Conservation (phyloP, 2,888 invertebrate genomes). For the Nysson spinosus region DNA sequence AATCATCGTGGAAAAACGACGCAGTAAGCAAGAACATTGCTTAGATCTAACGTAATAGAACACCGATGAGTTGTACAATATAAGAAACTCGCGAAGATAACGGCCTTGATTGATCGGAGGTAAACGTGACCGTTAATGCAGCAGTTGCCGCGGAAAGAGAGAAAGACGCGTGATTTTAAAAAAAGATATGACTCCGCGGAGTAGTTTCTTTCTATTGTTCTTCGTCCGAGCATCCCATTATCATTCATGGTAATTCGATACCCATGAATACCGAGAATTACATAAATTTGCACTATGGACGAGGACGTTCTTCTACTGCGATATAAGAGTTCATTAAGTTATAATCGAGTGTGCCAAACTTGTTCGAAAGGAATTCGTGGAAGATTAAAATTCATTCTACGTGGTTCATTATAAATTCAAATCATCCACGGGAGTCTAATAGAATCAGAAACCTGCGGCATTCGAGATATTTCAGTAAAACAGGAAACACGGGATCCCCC, state of each 20-base stretch:
- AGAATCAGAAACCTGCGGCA: constrained; percentile 61
- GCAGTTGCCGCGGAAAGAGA: constrained; percentile 26
- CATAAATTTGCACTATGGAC: not conserved
- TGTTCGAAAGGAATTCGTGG: not conserved
- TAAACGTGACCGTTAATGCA: constrained; percentile 50
- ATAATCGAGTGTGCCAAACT: not conserved
- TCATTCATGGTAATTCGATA: not conserved
- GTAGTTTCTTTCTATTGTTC: constrained; percentile 37
- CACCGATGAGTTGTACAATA: constrained; percentile 53
- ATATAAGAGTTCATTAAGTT: not conserved
- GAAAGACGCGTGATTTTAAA: constrained; percentile 39
- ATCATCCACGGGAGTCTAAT: constrained; percentile 65
- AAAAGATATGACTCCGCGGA: constrained; percentile 30
- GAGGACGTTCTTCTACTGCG: no score
- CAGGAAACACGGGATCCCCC: constrained; percentile 54
- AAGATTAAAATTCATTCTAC: constrained; percentile 9
- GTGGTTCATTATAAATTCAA: constrained; percentile 52
- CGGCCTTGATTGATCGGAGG: constrained; percentile 59
- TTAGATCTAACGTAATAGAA: constrained; percentile 57
- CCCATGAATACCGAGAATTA: not conserved
- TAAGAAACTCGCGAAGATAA: constrained; percentile 52
- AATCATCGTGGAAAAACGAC: constrained; percentile 61
- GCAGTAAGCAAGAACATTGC: constrained; percentile 55
- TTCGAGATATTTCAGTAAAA: constrained; percentile 45
- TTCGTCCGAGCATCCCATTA: constrained; percentile 15